Evolutionary conservation across 1,140 invertebrate species (phyloP).

Genomic region (Zaprionus vittiger): DNA sequence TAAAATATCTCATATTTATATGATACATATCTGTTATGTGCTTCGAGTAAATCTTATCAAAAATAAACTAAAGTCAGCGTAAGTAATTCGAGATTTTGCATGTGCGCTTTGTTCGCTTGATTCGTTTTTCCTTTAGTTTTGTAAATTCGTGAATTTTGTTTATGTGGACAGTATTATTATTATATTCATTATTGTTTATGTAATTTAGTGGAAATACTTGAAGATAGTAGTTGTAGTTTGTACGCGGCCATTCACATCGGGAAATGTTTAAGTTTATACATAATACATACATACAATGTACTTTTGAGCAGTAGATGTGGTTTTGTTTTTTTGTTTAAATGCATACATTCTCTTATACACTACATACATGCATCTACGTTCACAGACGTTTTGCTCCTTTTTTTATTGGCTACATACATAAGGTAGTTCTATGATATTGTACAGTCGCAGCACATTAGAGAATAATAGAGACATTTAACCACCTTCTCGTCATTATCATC

Average conservation of each 20-base stretch:
- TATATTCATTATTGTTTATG: not conserved
- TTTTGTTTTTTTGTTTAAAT: constrained; percentile 23
- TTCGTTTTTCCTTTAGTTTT: not conserved
- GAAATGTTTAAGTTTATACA: constrained; percentile 29
- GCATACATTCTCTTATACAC: constrained; percentile 33
- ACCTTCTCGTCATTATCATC: constrained; percentile 77
- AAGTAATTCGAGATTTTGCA: constrained; percentile 15
- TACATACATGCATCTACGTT: constrained; percentile 12
- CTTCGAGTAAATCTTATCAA: constrained; percentile 2
- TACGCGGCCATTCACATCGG: constrained; percentile 1
- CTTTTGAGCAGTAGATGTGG: constrained; percentile 26
- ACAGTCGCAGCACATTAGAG: constrained; percentile 83
- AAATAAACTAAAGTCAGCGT: constrained; percentile 1
- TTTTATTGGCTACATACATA: constrained; percentile 18
- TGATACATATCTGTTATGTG: constrained; percentile 15
- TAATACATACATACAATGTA: constrained; percentile 42
- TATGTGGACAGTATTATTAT: not conserved
- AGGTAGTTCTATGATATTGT: constrained; percentile 71
- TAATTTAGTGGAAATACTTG: constrained; percentile 6
- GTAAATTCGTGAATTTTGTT: not conserved
- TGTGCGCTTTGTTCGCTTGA: constrained; percentile 13
- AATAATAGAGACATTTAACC: constrained; percentile 82
- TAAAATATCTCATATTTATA: constrained; percentile 33
- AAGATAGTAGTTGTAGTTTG: constrained; percentile 9
- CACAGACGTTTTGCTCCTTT: constrained; percentile 19